Evolutionary conservation across 1,140 invertebrate genomes (phyloP).

Genomic region (Mactra quadrangularis): DNA sequence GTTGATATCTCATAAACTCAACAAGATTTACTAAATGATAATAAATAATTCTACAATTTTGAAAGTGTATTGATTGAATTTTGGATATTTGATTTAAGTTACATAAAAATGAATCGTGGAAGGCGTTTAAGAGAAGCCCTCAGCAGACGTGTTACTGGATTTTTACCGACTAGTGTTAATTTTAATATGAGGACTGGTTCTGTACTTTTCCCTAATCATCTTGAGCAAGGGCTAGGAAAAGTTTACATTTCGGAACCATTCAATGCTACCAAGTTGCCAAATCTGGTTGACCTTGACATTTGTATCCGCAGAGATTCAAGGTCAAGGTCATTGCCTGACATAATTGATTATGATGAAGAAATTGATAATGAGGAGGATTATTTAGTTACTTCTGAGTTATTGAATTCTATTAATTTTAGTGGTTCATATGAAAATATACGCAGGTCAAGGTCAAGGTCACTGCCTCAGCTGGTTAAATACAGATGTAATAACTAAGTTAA

Average conservation of each 20-base stretch:
- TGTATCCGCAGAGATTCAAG: not conserved
- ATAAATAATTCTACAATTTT: too few species aligned
- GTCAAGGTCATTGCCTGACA: conserved; percentile 16
- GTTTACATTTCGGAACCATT: conserved; percentile 33
- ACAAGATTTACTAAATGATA: too few species aligned
- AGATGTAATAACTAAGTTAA: not conserved
- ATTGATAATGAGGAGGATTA: too few species aligned
- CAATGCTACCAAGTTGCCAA: not conserved
- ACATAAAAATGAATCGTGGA: not conserved
- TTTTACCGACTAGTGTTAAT: not conserved
- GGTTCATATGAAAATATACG: not conserved
- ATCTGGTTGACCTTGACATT: not conserved
- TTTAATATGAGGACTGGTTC: not conserved
- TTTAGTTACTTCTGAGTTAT: too few species aligned
- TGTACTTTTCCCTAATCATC: not conserved
- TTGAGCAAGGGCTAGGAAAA: not conserved
- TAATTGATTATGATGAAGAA: too few species aligned
- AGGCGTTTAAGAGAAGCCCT: not conserved
- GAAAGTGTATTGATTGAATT: too few species aligned
- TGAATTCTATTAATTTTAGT: not conserved
- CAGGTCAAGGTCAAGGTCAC: not conserved
- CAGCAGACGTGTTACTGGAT: not conserved
- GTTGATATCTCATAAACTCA: too few species aligned
- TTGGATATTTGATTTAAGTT: too few species aligned
- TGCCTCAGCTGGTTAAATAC: not conserved